Conservation (phyloP, 2,797 vertebrate species). For the Poecilia wingei region DNA sequence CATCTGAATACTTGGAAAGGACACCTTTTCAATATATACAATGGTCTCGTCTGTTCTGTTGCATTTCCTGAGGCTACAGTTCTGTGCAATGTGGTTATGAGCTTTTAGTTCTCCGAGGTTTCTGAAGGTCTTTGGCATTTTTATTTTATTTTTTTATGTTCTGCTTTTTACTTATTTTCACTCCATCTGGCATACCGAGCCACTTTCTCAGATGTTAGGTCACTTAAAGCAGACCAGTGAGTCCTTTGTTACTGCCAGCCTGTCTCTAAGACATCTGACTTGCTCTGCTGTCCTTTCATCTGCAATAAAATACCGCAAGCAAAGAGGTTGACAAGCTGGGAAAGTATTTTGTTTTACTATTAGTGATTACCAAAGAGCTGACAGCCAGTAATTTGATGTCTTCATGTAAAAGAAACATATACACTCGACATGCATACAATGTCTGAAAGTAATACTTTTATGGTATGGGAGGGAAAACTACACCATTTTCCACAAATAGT, state of each 20-base stretch:
- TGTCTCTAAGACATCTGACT: not conserved
- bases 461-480: not conserved
- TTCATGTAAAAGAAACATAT: not conserved
- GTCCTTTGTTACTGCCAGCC: not conserved
- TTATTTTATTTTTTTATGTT: not conserved
- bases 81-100: not conserved
- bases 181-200: not conserved
- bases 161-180: not conserved
- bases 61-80: not conserved
- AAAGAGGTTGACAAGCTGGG: not conserved
- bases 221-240: not conserved
- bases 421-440: not conserved
- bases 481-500: not conserved
- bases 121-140: slow-evolving; percentile 1
- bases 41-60: not conserved
- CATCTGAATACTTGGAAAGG: slow-evolving; percentile 4
- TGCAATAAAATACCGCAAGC: not conserved
- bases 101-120: not conserved
- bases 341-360: not conserved
- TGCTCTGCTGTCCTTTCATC: not conserved
- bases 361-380: not conserved
- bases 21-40: not conserved
- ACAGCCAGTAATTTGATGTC: not conserved
- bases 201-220: not conserved
- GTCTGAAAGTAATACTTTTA: not conserved